Evolutionary conservation across 35 echinoderm and acorn worm species (phyloP).

Genomic region (Stichopus chloronotus): DNA sequence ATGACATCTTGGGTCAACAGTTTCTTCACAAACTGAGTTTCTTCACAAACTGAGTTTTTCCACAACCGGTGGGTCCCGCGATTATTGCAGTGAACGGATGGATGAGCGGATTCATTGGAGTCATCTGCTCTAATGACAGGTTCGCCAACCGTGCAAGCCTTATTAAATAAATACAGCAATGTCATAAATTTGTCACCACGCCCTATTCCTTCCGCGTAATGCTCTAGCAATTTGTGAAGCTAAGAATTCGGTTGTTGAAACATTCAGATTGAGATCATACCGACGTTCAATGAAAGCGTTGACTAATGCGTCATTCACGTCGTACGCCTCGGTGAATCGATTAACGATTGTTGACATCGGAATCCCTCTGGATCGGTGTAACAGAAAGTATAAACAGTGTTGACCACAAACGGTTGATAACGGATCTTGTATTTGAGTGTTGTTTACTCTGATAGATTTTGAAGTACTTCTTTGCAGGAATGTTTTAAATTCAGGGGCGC

Average conservation of each 20-base stretch:
- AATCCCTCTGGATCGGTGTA: too few species aligned
- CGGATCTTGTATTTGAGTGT: too few species aligned
- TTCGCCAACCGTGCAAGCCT: too few species aligned
- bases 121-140: slow-evolving; percentile 5
- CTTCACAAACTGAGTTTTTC: slow-evolving; percentile 17
- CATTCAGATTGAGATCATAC: slow-evolving; percentile 35
- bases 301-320: slow-evolving; percentile 35
- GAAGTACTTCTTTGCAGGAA: too few species aligned
- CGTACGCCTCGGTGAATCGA: too few species aligned
- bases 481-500: too few species aligned
- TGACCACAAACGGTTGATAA: too few species aligned
- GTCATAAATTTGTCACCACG: neutral
- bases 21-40: slow-evolving; percentile 47
- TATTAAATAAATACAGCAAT: neutral
- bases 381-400: too few species aligned
- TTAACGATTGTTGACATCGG: too few species aligned
- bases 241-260: too few species aligned
- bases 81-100: too few species aligned
- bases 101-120: neutral
- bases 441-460: too few species aligned
- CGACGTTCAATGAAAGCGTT: slow-evolving; percentile 16
- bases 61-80: slow-evolving; percentile 31
- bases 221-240: neutral
- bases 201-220: neutral
- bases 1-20: slow-evolving; percentile 8